Base-by-base conservation (phyloP, 2,113 vertebrate genomes). In the Gymnocephalus cernua region DNA sequence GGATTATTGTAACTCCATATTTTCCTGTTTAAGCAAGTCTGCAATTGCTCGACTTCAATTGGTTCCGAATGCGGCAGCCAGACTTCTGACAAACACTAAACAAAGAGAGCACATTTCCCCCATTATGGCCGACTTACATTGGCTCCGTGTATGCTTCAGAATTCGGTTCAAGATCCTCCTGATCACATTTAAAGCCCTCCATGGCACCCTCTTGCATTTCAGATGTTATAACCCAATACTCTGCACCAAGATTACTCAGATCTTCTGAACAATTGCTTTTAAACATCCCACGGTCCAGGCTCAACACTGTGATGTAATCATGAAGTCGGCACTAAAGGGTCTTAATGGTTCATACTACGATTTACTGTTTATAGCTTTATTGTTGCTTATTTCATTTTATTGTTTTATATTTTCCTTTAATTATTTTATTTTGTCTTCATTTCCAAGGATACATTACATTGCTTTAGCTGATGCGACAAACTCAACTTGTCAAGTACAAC, bases 401-500 rank as follows among this genome's bases (percentile, higher is more conserved):
- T 25, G 32, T 29, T 32, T 19, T 57, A 15, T 2, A 57, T 50
- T 19, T 44, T 11, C 2, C 25, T 27, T 35, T 3, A 21, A 6
- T 50, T 63, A 3, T 38, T 47, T 53, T 27, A 15, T 45, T 27
- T 21, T 78, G 0, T 51, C 3, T 62, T 32, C 2, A 12, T 54
- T 73, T 58, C 15, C 11, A 19, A 64, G 1, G 2, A 15, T 5
- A 0, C n/a, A 15, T 54, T 19, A 2, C 15, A 6, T 57, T 35
- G 3, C 15, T 48, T 47, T 72, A 44, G 29, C 53, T 23, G 25
- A 19, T 23, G 8, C 16, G 64, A 23, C 32, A 44, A 62, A 2
- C 23, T 59, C 27, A 7, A 35, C 44, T 56, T 74, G 56, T 82
- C 48, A 69, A 29, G 29, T 23, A 61, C 32, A 48, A 62, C 72